Percentiles rank a stretch among this genome's conserved stretches.
These are phyloP conservation scores for Clarias batrachus DNA, from an alignment of 2,113 vertebrate genomes.

Conservation along the genomic window DNA sequence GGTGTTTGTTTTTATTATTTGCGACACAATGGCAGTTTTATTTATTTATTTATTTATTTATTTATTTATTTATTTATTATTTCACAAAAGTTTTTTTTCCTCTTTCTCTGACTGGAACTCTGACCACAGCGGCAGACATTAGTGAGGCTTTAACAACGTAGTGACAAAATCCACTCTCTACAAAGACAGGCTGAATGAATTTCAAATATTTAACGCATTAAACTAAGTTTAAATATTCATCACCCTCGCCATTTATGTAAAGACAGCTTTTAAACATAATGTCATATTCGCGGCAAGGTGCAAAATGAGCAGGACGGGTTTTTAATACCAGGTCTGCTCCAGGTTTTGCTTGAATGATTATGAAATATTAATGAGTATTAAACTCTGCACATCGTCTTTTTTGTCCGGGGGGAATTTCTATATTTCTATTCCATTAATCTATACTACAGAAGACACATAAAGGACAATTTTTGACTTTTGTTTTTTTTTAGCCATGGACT, in stretches of 20 bases:
- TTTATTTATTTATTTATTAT: neutral
- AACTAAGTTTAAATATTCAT: neutral
- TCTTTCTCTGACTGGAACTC: neutral
- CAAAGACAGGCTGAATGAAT: neutral
- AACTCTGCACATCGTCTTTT: neutral
- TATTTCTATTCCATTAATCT: neutral
- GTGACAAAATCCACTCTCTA: neutral
- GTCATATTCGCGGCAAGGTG: conserved; percentile 12
- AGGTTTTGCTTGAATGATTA: neutral
- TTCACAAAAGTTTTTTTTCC: neutral
- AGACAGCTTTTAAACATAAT: neutral
- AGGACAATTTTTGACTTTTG: neutral
- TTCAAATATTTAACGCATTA: neutral
- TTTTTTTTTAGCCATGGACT: neutral
- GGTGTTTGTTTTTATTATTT: neutral
- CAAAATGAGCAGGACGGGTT: neutral
- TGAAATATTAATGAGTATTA: conserved; percentile 11
- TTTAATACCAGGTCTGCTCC: neutral
- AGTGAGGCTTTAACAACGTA: neutral
- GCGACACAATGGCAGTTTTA: neutral
- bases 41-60: too few relatives aligned
- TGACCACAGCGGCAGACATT: neutral
- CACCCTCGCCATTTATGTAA: neutral
- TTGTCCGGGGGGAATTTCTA: neutral
- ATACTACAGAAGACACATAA: neutral